phyloP scores from a whole-genome alignment of 2,888 invertebrate species.

The Melinaea menophilus region DNA sequence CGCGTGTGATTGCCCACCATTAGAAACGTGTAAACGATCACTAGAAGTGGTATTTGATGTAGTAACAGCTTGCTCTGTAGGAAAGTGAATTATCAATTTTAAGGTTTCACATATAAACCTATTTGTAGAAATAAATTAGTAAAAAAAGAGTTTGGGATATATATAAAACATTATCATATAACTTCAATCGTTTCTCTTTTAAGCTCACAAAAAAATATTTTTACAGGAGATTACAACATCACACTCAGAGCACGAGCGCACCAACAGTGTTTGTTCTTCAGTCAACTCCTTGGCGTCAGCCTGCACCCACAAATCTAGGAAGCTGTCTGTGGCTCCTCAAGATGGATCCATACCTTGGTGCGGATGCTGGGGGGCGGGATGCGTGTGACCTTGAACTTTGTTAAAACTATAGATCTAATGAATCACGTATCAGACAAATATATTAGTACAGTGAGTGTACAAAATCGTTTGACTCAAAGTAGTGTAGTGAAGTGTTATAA shows the following conservation, averaged over 20 bases:
- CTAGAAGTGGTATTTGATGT: no score
- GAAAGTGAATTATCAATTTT: no score
- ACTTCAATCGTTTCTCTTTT: neutral
- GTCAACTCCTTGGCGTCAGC: constrained; percentile 78
- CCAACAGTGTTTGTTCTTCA: constrained; percentile 81
- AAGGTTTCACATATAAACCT: no score
- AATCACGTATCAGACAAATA: neutral
- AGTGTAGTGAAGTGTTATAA: neutral
- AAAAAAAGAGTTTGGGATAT: neutral
- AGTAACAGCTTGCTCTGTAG: no score
- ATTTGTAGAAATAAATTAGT: no score
- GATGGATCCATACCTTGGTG: constrained; percentile 88
- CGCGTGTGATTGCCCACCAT: constrained; percentile 34
- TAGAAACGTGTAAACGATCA: neutral
- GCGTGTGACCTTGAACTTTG: constrained; percentile 68
- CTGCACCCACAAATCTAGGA: constrained; percentile 80
- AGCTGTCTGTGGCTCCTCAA: constrained; percentile 77
- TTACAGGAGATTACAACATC: constrained; percentile 75
- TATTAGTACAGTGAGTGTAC: neutral
- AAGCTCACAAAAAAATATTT: neutral
- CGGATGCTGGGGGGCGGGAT: constrained; percentile 91
- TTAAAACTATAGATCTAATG: neutral
- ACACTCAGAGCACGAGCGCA: constrained; percentile 81
- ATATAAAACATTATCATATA: neutral
- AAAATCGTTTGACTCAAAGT: neutral